Evolutionary conservation across 2,113 vertebrate species (phyloP).

Genomic region (Scartelaos histophorus): DNA sequence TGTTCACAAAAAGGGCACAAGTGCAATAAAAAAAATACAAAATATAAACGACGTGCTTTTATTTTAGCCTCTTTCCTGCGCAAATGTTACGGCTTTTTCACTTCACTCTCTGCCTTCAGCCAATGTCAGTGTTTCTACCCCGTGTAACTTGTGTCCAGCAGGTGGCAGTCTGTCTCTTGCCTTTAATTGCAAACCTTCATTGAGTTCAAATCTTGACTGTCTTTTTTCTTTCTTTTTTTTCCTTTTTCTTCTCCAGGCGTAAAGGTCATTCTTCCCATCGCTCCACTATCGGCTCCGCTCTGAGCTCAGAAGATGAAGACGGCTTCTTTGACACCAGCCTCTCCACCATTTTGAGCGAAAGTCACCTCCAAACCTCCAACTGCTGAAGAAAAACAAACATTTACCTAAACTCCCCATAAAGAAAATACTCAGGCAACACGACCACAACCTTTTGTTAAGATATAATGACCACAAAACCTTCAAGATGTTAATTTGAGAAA

Average conservation of each 20-base stretch:
- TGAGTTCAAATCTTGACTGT: background rate
- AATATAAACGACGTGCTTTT: too few species aligned
- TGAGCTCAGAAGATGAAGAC: conserved; percentile 90
- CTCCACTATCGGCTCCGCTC: conserved; percentile 64
- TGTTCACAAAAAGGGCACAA: too few species aligned
- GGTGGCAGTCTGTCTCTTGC: conserved; percentile 44
- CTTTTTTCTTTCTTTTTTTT: too few species aligned
- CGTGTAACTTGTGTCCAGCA: conserved; percentile 41
- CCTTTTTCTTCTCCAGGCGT: conserved; percentile 71
- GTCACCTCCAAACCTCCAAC: conserved; percentile 83
- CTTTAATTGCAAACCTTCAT: background rate
- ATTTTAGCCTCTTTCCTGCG: too few species aligned
- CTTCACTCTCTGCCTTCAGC: too few species aligned
- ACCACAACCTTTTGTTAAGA: too few species aligned
- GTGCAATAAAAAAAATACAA: too few species aligned
- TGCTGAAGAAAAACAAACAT: conserved; percentile 66
- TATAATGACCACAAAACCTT: too few species aligned
- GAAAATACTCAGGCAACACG: conserved; percentile 22
- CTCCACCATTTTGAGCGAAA: conserved; percentile 81
- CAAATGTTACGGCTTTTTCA: too few species aligned
- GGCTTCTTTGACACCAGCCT: conserved; percentile 79
- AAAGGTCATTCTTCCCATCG: conserved; percentile 76
- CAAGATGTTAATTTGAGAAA: too few species aligned
- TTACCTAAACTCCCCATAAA: background rate
- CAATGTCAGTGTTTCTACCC: background rate